phyloP scores from a whole-genome alignment of 2,888 invertebrate genomes.

The Watsonalla binaria region DNA sequence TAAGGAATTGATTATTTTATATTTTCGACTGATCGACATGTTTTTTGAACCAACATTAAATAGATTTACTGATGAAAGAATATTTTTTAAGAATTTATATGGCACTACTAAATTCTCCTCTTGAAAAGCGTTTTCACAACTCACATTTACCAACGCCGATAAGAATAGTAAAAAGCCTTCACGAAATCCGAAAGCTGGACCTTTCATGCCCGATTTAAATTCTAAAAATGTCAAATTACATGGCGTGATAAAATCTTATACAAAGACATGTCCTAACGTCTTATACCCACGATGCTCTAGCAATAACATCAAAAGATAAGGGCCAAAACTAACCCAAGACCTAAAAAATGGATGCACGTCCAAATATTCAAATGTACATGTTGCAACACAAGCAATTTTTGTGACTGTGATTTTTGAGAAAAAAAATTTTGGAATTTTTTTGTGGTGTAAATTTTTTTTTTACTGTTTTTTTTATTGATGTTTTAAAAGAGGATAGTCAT shows the following conservation, averaged over 20 bases:
- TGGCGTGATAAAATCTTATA: conserved; percentile 6
- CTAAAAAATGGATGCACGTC: conserved; percentile 22
- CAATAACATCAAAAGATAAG: conserved; percentile 14
- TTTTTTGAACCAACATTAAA: no score
- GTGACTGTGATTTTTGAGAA: neutral
- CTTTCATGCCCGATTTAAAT: neutral
- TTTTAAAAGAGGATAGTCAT: no score
- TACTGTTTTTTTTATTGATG: no score
- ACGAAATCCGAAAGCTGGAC: neutral
- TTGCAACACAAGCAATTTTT: conserved; percentile 8
- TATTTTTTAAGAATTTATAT: no score
- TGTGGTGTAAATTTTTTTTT: no score
- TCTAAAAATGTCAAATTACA: neutral
- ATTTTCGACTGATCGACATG: no score
- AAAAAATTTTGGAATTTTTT: no score
- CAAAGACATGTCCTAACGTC: conserved; percentile 12
- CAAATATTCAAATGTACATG: conserved; percentile 14
- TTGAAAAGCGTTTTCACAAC: neutral
- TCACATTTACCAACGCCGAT: neutral
- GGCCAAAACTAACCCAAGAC: conserved; percentile 8
- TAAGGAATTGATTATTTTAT: no score
- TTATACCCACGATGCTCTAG: neutral
- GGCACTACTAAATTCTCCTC: neutral
- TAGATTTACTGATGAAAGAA: no score
- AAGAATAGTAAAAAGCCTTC: neutral